Percentiles rank a stretch among this genome's conserved stretches.
Conservation (phyloP, 2,113 vertebrate species). For the Recurvirostra avosetta region DNA sequence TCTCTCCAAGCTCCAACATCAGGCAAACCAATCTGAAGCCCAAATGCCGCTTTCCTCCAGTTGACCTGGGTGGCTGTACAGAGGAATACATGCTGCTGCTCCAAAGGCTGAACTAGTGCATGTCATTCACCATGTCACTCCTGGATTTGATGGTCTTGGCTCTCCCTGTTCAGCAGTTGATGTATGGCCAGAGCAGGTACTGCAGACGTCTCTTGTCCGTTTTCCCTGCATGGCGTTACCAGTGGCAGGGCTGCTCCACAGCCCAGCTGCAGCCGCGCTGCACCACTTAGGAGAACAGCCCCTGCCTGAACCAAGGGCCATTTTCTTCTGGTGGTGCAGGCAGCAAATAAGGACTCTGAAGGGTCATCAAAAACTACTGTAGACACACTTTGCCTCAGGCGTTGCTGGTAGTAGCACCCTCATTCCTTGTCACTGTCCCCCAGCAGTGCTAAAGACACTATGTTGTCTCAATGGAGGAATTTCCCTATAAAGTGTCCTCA, state of each 20-base stretch:
- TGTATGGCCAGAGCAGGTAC: background rate
- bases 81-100: background rate
- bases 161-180: background rate
- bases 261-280: background rate
- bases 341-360: no score
- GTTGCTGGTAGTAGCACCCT: no score
- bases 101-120: background rate
- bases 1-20: background rate
- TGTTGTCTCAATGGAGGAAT: no score
- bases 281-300: fast-evolving
- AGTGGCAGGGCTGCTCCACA: background rate
- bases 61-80: background rate
- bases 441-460: no score
- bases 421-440: no score
- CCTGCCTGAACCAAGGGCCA: background rate
- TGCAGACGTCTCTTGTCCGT: background rate
- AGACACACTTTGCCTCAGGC: no score
- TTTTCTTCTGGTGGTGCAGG: no score
- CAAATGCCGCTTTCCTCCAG: background rate
- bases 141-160: background rate
- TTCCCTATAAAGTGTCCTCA: no score
- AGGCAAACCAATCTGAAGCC: background rate
- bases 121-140: background rate
- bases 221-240: background rate
- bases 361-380: no score